Percentiles rank a stretch among this genome's conserved stretches.
phyloP scores from a whole-genome alignment of 2,113 vertebrate genomes.

The Eulacestoma nigropectus region DNA sequence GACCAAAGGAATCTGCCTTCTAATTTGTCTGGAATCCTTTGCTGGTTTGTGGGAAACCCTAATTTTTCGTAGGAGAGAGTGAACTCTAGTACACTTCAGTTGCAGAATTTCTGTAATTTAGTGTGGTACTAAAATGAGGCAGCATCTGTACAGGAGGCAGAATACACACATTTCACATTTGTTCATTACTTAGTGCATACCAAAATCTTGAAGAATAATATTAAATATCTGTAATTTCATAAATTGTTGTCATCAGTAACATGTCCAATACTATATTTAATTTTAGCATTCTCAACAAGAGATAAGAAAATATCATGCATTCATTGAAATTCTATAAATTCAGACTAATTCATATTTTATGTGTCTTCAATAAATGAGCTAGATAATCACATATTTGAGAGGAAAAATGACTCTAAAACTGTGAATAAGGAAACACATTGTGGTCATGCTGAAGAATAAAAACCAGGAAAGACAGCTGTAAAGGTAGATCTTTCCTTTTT shows the following conservation, averaged over 20 bases:
- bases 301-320: not conserved
- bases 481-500: not conserved
- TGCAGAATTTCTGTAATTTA: not conserved
- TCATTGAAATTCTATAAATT: not conserved
- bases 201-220: not conserved
- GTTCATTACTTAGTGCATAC: not conserved
- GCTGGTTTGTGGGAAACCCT: not conserved
- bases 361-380: accelerated
- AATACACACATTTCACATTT: not conserved
- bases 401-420: not conserved
- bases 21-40: not conserved
- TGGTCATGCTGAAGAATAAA: not conserved
- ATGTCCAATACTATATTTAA: not conserved
- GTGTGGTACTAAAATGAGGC: not conserved
- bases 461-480: not conserved
- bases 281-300: not conserved
- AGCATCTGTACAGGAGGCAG: not conserved
- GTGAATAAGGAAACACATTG: not conserved
- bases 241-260: not conserved
- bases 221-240: not conserved
- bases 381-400: not conserved
- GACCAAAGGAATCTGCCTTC: not conserved
- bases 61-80: not conserved
- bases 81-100: not conserved
- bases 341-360: not conserved